Percentiles rank a stretch among this genome's conserved stretches.
Evolutionary conservation across 2,797 vertebrate genomes (phyloP).

Genomic region (Podarcis lilfordi): DNA sequence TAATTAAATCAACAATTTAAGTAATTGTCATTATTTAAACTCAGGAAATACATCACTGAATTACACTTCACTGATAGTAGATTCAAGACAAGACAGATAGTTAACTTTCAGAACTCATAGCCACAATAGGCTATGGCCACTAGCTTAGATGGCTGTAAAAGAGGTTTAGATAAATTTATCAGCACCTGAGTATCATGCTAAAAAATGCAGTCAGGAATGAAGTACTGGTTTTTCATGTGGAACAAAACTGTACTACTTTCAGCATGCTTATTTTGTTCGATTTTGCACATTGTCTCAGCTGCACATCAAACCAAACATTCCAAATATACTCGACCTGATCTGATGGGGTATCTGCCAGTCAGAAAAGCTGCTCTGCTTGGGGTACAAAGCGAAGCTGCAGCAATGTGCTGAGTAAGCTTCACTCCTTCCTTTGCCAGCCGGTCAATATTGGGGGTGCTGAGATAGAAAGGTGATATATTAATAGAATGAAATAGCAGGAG

Average conservation of each 20-base stretch:
- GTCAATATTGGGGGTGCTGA: constrained; percentile 89
- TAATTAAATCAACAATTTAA: too few relatives aligned
- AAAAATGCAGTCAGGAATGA: neutral
- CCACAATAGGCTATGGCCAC: neutral
- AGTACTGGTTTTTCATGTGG: neutral
- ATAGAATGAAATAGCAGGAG: neutral
- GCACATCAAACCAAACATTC: neutral
- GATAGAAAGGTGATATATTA: constrained; percentile 17
- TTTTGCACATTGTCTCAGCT: neutral
- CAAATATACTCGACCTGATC: constrained; percentile 77
- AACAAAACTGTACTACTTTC: neutral
- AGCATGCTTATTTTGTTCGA: neutral
- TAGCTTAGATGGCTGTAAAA: neutral
- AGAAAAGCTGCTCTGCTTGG: constrained; percentile 88
- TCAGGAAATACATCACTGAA: neutral
- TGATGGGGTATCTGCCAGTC: constrained; percentile 85
- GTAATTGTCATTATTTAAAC: neutral
- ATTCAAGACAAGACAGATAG: neutral
- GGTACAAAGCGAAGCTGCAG: constrained; percentile 87
- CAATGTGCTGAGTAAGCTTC: constrained; percentile 87
- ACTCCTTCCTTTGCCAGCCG: constrained; percentile 84
- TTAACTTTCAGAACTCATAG: neutral
- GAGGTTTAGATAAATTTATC: neutral
- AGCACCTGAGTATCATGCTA: too few relatives aligned
- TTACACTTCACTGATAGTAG: neutral